Conservation (phyloP, 2,797 vertebrate genomes). For the Onychomys torridus region DNA sequence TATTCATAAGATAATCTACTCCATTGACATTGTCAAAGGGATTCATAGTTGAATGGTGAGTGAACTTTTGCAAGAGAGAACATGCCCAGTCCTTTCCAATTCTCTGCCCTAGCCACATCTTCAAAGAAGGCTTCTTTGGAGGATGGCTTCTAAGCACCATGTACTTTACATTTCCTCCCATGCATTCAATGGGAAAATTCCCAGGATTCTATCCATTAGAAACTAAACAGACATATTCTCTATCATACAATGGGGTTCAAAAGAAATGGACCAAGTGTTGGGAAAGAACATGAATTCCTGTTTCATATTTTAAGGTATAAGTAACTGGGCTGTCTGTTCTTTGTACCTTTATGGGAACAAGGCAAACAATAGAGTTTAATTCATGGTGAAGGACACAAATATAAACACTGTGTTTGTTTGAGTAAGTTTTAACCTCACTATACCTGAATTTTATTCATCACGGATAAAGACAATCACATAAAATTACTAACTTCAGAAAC, state of each 20-base stretch:
- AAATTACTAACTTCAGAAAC: constrained; percentile 10
- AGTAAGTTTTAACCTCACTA: neutral
- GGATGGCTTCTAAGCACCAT: neutral
- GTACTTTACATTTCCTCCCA: neutral
- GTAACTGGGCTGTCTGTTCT: neutral
- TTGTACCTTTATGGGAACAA: neutral
- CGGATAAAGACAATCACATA: neutral
- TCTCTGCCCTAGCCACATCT: neutral
- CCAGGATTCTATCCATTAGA: neutral
- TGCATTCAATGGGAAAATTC: neutral
- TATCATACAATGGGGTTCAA: neutral
- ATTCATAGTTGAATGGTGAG: neutral
- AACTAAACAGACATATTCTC: neutral
- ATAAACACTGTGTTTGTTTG: neutral
- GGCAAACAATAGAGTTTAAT: neutral
- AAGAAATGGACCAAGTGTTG: neutral
- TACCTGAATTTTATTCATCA: neutral
- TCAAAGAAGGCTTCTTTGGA: neutral
- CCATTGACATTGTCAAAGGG: neutral
- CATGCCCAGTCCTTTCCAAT: neutral
- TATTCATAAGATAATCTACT: constrained; percentile 14
- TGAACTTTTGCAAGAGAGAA: neutral
- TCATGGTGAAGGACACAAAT: neutral
- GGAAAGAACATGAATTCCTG: neutral
- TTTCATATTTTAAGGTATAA: constrained; percentile 37